A percentile compares a stretch with the other conserved stretches of the same genome.
Conservation (phyloP, 2,113 vertebrate species). For the Eidolon helvum region DNA sequence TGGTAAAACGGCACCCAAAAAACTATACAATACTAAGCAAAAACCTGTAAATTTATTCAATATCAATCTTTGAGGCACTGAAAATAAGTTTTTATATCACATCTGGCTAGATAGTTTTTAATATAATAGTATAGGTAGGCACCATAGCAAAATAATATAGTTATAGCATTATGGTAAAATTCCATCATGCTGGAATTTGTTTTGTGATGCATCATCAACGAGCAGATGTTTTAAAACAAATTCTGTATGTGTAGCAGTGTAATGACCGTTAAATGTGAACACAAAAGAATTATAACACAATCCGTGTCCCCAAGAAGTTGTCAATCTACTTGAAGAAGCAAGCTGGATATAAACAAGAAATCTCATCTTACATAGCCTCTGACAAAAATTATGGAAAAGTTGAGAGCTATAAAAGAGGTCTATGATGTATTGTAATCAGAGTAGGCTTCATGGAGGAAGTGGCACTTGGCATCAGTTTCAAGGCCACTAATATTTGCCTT, state of each 20-base stretch:
- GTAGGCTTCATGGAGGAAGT: not conserved
- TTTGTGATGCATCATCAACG: not conserved
- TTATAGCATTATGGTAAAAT: not conserved
- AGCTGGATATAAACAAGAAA: not conserved
- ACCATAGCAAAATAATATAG: not conserved
- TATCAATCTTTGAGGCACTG: not conserved
- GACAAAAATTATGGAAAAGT: not conserved
- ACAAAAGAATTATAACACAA: not conserved
- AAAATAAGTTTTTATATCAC: not conserved
- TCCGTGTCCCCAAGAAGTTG: not conserved
- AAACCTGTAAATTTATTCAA: not conserved
- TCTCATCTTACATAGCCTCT: not conserved
- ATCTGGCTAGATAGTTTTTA: not conserved
- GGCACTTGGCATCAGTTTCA: not conserved
- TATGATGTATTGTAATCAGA: not conserved
- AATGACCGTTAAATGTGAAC: not conserved
- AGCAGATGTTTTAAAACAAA: not conserved
- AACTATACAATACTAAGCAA: not conserved
- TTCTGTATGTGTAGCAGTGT: not conserved
- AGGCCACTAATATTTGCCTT: not conserved
- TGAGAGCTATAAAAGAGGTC: not conserved
- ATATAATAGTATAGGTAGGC: not conserved
- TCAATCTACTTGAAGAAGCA: not conserved
- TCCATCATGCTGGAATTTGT: not conserved
- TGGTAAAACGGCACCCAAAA: not conserved